Evolutionary conservation across 2,797 vertebrate genomes (phyloP).

Genomic region (Chrysocyon brachyurus): DNA sequence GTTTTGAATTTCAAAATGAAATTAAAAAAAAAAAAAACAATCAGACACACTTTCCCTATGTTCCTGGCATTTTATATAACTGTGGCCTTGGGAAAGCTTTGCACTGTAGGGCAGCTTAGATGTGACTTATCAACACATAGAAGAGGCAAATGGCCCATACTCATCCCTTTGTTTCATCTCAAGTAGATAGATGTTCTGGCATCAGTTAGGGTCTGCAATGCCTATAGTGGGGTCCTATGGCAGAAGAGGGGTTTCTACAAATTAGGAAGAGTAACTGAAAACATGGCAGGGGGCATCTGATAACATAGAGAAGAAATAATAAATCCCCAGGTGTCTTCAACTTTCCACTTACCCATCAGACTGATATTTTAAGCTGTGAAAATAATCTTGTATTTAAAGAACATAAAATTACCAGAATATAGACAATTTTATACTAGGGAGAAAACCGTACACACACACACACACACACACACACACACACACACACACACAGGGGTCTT

Average conservation of each 20-base stretch:
- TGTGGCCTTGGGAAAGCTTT: background rate
- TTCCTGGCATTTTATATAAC: background rate
- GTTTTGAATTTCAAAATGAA: slow-evolving; percentile 15
- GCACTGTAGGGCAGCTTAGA: background rate
- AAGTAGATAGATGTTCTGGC: background rate
- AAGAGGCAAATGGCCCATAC: background rate
- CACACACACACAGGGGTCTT: background rate
- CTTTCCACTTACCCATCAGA: background rate
- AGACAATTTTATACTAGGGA: background rate
- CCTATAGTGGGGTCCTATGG: background rate
- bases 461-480: background rate
- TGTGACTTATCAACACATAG: background rate
- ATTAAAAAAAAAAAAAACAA: background rate
- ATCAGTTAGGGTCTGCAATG: background rate
- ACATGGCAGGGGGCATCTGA: background rate
- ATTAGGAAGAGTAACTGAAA: background rate
- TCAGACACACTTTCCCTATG: background rate
- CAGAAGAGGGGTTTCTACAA: background rate
- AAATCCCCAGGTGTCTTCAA: background rate
- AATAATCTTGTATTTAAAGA: background rate
- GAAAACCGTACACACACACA: background rate
- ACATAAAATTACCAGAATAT: slow-evolving; percentile 10
- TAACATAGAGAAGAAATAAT: background rate
- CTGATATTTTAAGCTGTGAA: background rate
- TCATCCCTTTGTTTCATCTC: background rate